Conservation (phyloP, 2,888 invertebrate species). For the Cyaniris semiargus region DNA sequence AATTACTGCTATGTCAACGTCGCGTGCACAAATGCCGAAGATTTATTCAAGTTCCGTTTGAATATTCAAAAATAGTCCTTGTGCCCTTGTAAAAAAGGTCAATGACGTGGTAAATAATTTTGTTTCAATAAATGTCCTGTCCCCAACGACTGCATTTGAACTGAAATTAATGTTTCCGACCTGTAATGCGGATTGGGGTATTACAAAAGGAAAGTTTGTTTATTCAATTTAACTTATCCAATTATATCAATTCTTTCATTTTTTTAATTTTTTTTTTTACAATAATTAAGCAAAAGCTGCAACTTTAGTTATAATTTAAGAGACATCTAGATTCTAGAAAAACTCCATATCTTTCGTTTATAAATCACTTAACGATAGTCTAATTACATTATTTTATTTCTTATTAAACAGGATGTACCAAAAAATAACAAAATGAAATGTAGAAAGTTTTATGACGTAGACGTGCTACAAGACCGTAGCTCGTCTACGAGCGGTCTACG, state of each 20-base stretch:
- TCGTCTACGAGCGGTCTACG: not conserved
- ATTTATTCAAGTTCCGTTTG: constrained; percentile 35
- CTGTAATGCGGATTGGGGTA: not conserved
- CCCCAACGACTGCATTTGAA: constrained; percentile 38
- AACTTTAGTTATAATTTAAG: too few species aligned
- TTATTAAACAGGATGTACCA: too few species aligned
- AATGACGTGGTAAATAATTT: constrained; percentile 22
- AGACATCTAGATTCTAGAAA: too few species aligned
- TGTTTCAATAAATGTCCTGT: constrained; percentile 35
- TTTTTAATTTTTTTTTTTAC: not conserved
- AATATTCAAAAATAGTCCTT: constrained; percentile 36
- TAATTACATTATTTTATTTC: too few species aligned
- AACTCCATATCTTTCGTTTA: too few species aligned
- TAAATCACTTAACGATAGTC: too few species aligned
- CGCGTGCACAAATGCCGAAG: constrained; percentile 48
- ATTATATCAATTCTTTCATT: not conserved
- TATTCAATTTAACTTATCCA: not conserved
- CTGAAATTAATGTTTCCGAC: constrained; percentile 35
- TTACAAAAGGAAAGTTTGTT: not conserved
- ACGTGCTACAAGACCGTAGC: not conserved
- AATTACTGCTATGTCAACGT: constrained; percentile 52
- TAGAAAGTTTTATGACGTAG: not conserved
- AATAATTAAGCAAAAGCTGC: not conserved
- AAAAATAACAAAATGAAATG: too few species aligned
- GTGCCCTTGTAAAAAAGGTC: constrained; percentile 27